Conservation (phyloP, 2,113 vertebrate genomes). For the Fregetta grallaria region DNA sequence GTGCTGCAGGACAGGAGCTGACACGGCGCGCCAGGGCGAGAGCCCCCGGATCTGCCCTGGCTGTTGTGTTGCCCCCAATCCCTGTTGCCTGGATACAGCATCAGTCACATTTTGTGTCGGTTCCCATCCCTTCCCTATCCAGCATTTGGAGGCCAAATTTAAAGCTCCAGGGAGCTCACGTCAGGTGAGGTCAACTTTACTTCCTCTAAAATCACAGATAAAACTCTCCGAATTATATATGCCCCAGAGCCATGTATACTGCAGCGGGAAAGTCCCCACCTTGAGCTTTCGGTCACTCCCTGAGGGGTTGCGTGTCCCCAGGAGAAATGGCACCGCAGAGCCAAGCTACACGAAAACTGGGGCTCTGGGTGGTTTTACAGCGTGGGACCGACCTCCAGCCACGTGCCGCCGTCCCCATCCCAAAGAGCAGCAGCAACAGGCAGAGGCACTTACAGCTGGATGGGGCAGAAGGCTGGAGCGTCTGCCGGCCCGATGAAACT, state of each 20-base stretch:
- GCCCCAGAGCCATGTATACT: not conserved
- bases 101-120: not conserved
- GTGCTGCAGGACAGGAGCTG: not conserved
- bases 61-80: rapidly evolving
- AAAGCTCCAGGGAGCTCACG: not conserved
- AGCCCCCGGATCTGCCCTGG: not conserved
- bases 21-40: rapidly evolving
- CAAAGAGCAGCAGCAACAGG: not conserved
- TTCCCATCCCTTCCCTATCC: not conserved
- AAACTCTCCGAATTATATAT: not conserved
- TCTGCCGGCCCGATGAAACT: not conserved
- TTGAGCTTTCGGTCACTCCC: not conserved
- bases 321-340: rapidly evolving
- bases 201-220: not conserved
- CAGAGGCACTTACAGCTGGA: rapidly evolving
- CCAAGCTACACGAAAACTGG: not conserved
- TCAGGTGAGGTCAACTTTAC: not conserved
- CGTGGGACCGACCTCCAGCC: not conserved
- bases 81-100: not conserved
- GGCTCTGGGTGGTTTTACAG: not conserved
- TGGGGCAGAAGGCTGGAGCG: not conserved
- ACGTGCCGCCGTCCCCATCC: rapidly evolving
- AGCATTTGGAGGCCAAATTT: not conserved
- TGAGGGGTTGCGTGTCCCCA: not conserved
- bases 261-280: not conserved